Conservation (phyloP, 2,113 vertebrate species). For the Percina caprodes region DNA sequence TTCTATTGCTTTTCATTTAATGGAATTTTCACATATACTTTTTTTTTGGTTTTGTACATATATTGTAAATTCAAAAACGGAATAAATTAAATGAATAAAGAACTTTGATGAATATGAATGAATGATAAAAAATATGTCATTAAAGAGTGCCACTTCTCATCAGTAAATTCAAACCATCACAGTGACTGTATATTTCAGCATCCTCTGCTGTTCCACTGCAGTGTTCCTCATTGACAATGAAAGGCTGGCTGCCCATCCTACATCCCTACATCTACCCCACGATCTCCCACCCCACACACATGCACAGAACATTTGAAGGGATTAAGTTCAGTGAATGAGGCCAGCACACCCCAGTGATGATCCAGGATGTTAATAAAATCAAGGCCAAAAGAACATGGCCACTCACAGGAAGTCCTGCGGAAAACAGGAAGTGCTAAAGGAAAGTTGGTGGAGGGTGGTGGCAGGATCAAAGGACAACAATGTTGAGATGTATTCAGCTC, state of each 20-base stretch:
- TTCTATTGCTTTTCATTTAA: not conserved
- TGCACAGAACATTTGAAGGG: not conserved
- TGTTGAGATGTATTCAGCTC: not conserved
- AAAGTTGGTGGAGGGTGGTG: constrained; percentile 23
- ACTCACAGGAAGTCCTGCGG: constrained; percentile 59
- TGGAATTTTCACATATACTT: not conserved
- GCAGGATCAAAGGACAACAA: constrained; percentile 21
- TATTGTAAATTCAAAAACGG: not conserved
- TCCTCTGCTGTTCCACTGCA: constrained; percentile 17
- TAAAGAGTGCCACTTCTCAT: not conserved
- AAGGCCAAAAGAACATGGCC: constrained; percentile 50
- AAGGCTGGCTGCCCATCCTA: not conserved
- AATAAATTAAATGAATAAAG: not conserved
- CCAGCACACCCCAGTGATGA: not conserved
- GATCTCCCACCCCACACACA: not conserved
- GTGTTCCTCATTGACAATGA: constrained; percentile 4
- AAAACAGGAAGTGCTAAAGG: constrained; percentile 70
- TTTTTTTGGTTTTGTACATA: not conserved
- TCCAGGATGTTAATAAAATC: constrained; percentile 47
- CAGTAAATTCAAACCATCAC: not conserved
- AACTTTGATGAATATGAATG: too few relatives aligned
- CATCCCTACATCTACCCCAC: not conserved
- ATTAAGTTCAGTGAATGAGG: constrained; percentile 31
- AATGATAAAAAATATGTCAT: not conserved
- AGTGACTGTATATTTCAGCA: not conserved